Conservation (phyloP, 2,113 vertebrate genomes). For the Myanophis thanlyinensis region DNA sequence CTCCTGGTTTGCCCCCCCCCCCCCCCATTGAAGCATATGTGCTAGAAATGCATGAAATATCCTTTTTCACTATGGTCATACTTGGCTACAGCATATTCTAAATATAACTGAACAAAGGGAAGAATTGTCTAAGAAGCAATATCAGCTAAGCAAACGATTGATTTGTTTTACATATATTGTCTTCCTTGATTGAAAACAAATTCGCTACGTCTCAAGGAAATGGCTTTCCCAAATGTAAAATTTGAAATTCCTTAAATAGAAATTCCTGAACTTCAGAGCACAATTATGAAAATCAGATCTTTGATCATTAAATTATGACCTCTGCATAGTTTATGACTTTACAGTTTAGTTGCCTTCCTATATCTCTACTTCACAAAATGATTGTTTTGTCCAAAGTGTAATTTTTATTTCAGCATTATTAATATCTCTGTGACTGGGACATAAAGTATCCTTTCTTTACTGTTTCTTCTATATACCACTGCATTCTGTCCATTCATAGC, state of each 20-base stretch:
- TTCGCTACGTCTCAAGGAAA: neutral
- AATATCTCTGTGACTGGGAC: slow-evolving; percentile 43
- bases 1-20: neutral
- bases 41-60: neutral
- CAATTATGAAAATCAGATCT: neutral
- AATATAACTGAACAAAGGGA: neutral
- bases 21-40: neutral
- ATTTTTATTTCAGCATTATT: slow-evolving; percentile 55
- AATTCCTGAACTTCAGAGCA: neutral
- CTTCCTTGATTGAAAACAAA: neutral
- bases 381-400: slow-evolving; percentile 47
- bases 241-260: neutral
- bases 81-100: neutral
- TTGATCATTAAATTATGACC: neutral
- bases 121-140: neutral
- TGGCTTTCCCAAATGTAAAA: neutral
- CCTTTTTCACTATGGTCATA: neutral
- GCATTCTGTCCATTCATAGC: slow-evolving; percentile 66
- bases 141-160: neutral
- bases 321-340: neutral
- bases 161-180: neutral
- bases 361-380: slow-evolving; percentile 33
- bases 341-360: neutral
- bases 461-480: slow-evolving; percentile 54
- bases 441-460: slow-evolving; percentile 66